Evolutionary conservation across 1,140 invertebrate genomes (phyloP), one percentile per base, ranked within the genome.

Genomic region (Carcinoscorpius rotundicauda): DNA sequence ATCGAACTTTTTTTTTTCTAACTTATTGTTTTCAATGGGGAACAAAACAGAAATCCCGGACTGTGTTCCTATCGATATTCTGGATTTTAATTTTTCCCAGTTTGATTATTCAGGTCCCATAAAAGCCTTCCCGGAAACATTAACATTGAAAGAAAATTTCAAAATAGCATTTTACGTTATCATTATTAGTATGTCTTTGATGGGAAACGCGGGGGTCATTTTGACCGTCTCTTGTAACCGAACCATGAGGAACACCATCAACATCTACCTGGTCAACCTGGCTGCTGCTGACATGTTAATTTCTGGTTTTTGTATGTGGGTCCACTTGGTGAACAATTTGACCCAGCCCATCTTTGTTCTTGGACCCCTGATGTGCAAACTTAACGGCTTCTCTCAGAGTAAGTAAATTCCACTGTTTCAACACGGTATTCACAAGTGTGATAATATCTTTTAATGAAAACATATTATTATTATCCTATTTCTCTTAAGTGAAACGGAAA

Each of bases 381-480:
- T 81, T 58, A 80, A 81, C 66, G 75, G 76, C 3, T 81, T 80
- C 68, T 70, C 78, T 10, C 79, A 81, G 72, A 76, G 80, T 81
- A 73, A 78, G 77, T 74, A 51, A 10, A 52, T 52, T 61, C 9
- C 9, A 56, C 52, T 57, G 5, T 53, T 52, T 64, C 29, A 29
- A 29, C 29, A 29, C 29, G 2, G 29, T 29, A 29, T 29, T 29
- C 2, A 29, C 29, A 29, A 29, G 29, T 29, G 2, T 29, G 29
- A 29, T 29, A 29, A 29, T 1, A 29, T 29, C 29, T 29, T 29
- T 29, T 29, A 29, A 29, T 29, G 2, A 29, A 29, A 29, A 29
- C n/a, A 29, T 29, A 29, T 29, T 29, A 29, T 29, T 29, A 29
- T 0, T 29, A 29, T 29, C 29, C 29, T 29, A 29, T 29, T 29